Evolutionary conservation across 2,888 invertebrate genomes (phyloP).

Genomic region (Argyresthia goedartella): DNA sequence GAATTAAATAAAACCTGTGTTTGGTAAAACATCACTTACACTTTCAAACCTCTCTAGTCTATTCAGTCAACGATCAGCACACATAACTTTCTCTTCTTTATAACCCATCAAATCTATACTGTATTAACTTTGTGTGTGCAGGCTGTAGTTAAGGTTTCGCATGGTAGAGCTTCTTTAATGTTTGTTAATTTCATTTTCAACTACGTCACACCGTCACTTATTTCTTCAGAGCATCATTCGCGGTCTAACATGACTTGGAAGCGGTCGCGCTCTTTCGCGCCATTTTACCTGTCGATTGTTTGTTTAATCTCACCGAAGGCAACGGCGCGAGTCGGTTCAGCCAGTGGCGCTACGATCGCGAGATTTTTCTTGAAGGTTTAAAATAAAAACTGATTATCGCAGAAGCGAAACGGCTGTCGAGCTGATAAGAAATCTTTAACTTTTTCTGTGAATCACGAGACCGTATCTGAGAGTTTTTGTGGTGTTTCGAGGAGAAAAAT

Average conservation of each 20-base stretch:
- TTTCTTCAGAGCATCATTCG: slow-evolving; percentile 44
- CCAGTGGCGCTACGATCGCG: not conserved
- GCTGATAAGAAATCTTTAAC: slow-evolving; percentile 23
- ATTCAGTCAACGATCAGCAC: too few relatives aligned
- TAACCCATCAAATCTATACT: too few relatives aligned
- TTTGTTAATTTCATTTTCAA: slow-evolving; percentile 7
- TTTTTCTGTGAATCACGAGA: slow-evolving; percentile 23
- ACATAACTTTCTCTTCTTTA: too few relatives aligned
- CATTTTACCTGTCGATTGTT: slow-evolving; percentile 3
- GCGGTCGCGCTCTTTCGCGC: slow-evolving; percentile 30
- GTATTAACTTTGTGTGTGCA: too few relatives aligned
- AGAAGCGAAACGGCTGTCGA: slow-evolving; percentile 1
- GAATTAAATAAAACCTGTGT: too few relatives aligned
- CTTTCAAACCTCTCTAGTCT: too few relatives aligned
- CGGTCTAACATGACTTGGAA: slow-evolving; percentile 45
- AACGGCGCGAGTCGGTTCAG: not conserved
- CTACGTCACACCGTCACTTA: slow-evolving; percentile 21
- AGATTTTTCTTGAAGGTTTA: not conserved
- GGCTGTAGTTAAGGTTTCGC: too few relatives aligned
- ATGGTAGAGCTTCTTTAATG: slow-evolving; percentile 36
- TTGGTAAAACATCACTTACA: too few relatives aligned
- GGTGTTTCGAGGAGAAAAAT: slow-evolving; percentile 29
- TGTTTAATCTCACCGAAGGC: not conserved
- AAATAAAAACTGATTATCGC: not conserved
- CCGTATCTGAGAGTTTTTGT: slow-evolving; percentile 20